Percentiles rank a stretch among this genome's conserved stretches.
Conservation (phyloP, 2,888 invertebrate species). For the Philhelius pedissequus region DNA sequence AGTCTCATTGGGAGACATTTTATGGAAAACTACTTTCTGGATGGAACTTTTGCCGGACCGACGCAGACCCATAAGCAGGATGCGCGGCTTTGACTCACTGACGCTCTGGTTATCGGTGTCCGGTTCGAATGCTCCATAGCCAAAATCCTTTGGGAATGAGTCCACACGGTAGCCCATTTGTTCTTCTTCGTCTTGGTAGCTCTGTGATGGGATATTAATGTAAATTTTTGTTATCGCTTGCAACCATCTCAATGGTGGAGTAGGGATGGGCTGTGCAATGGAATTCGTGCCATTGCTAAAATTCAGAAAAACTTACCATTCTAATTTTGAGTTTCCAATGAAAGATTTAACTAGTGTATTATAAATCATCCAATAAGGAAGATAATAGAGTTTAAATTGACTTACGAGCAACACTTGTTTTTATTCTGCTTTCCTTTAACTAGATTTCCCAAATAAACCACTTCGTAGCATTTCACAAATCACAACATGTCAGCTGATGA, state of each 20-base stretch:
- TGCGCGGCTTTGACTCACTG: conserved; percentile 87
- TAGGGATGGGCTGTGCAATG: conserved; percentile 5
- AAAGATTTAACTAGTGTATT: not conserved
- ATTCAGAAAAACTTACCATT: conserved; percentile 31
- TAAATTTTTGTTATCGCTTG: conserved; percentile 30
- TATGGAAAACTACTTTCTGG: conserved; percentile 99
- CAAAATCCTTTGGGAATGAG: conserved; percentile 94
- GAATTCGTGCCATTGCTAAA: not conserved
- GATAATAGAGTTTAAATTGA: not conserved
- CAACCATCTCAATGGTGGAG: not conserved
- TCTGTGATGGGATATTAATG: conserved; percentile 73
- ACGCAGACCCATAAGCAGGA: conserved; percentile 95
- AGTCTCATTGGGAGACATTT: conserved; percentile 99
- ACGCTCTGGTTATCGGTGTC: conserved; percentile 83
- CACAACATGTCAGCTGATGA: conserved; percentile 65
- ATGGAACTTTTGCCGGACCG: conserved; percentile 99
- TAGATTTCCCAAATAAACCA: conserved; percentile 54
- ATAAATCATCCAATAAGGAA: conserved; percentile 30
- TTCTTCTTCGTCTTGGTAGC: conserved; percentile 82
- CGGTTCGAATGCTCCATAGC: conserved; percentile 92
- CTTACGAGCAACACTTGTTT: not conserved
- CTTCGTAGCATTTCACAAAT: conserved; percentile 54
- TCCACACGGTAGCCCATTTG: conserved; percentile 80
- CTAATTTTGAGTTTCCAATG: conserved; percentile 51
- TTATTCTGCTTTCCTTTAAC: conserved; percentile 9